phyloP scores from a whole-genome alignment of 2,113 vertebrate genomes.

The Bubo blakistoni region DNA sequence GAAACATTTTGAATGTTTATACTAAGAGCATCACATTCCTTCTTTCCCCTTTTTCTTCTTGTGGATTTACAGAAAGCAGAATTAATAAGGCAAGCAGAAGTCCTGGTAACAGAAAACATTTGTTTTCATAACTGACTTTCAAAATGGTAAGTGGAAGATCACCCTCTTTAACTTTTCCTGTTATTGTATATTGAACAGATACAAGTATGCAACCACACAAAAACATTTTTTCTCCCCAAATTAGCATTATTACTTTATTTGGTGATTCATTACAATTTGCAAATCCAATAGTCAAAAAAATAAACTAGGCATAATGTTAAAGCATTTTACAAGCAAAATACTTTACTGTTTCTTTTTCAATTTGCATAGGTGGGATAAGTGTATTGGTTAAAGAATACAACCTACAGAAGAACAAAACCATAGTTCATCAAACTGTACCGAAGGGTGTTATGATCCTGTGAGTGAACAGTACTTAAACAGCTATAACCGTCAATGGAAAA shows the following conservation, averaged over 20 bases:
- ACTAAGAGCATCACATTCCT: neutral
- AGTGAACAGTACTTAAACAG: neutral
- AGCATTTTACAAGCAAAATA: constrained; percentile 80
- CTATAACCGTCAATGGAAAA: constrained; percentile 17
- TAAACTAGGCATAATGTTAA: constrained; percentile 69
- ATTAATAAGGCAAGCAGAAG: neutral
- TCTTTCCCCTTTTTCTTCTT: neutral
- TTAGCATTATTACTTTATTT: constrained; percentile 75
- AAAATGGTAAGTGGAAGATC: neutral
- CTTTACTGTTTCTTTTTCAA: constrained; percentile 67
- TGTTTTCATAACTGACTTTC: neutral
- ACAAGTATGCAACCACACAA: neutral
- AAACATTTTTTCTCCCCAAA: constrained; percentile 57
- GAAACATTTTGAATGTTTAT: neutral
- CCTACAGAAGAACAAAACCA: constrained; percentile 69
- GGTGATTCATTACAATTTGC: constrained; percentile 72
- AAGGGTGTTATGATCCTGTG: constrained; percentile 16
- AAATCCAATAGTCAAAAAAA: constrained; percentile 71
- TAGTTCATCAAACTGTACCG: constrained; percentile 58
- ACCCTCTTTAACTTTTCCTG: neutral
- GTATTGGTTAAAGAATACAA: constrained; percentile 67
- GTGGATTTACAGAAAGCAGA: neutral
- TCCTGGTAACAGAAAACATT: neutral
- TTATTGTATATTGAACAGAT: neutral
- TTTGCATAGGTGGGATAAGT: constrained; percentile 64